Base-by-base conservation (phyloP, 2,113 vertebrate genomes). In the Coregonus clupeaformis region DNA sequence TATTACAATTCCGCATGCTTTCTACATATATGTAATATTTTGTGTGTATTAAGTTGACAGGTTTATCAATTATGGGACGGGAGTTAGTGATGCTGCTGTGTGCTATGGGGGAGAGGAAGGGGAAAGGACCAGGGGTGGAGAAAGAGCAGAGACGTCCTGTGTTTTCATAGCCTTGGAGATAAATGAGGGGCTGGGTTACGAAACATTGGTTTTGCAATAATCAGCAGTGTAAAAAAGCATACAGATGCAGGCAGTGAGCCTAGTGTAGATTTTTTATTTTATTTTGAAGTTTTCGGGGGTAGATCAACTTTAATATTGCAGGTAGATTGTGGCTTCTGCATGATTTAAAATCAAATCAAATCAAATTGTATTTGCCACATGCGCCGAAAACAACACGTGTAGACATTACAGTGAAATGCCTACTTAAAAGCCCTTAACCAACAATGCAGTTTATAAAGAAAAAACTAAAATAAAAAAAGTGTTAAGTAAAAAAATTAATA, bases 1-100 rank as follows among this genome's bases (percentile, higher is more conserved):
- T 84, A 84, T 89, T 92, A 83, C 89, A 90, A 91, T 92, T 90
- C 84, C 52, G 76, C 82, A 84, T 88, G 86, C 91, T 89, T 91
- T 89, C 85, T 89, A 79, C 82, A 68, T 80, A 77, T 89, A 91
- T 89, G 86, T 91, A 90, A 91, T 90, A 87, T 91, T 25, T 86
- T 89, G 83, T 84, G 84, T 84, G 82, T 78, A 80, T 87, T 85
- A 91, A 90, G 84, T 68, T 89, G 91, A 91, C 90, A 90, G 90
- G 80, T 83, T 80, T 85, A 87, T 90, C 90, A 91, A 89, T 88
- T 85, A 88, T 18, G 80, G 74, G 85, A 72, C 70, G 76, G 72
- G 81, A 80, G 80, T 86, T 80, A 52, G 49, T 75, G 75, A 55
- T 68, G 79, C 80, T 77, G 81, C n/a, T 24, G 24, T 42, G 36